These are phyloP conservation scores for Naja naja DNA, from an alignment of 2,113 vertebrate genomes.

Conservation along the genomic window DNA sequence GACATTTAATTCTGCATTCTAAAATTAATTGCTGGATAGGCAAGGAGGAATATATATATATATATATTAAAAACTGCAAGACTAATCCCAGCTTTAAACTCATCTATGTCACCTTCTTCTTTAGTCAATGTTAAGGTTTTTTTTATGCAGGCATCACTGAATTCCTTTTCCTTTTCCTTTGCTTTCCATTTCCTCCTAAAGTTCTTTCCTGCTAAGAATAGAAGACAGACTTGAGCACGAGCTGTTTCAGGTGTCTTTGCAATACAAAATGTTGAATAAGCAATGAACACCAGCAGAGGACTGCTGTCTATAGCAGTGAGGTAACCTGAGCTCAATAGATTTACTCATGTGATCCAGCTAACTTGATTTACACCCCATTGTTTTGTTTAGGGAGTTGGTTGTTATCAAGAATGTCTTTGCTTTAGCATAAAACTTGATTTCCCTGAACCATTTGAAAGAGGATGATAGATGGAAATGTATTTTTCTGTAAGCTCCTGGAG, in stretches of 20 bases:
- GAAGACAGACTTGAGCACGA: constrained; percentile 36
- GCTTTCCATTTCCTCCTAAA: constrained; percentile 28
- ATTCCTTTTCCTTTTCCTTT: constrained; percentile 53
- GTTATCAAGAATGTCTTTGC: constrained; percentile 4
- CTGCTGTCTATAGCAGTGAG: neutral
- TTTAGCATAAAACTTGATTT: neutral
- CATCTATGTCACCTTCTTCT: neutral
- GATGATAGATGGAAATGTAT: neutral
- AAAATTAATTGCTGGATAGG: neutral
- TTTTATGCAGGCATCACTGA: neutral
- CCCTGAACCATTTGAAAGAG: constrained; percentile 28
- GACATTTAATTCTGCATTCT: neutral
- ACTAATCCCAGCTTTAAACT: neutral
- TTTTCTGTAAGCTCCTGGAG: constrained; percentile 1
- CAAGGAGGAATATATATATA: neutral
- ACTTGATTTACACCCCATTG: neutral
- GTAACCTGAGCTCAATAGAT: constrained; percentile 13
- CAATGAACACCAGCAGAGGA: neutral
- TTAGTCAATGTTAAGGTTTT: neutral
- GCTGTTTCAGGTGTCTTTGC: constrained; percentile 24
- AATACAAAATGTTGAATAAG: constrained; percentile 3
- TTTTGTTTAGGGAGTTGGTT: constrained; percentile 6
- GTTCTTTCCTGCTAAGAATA: constrained; percentile 31
- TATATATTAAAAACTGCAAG: neutral
- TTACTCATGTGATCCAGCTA: neutral